Evolutionary conservation across 1,140 invertebrate species (phyloP).

Genomic region (Aphis craccivora): DNA sequence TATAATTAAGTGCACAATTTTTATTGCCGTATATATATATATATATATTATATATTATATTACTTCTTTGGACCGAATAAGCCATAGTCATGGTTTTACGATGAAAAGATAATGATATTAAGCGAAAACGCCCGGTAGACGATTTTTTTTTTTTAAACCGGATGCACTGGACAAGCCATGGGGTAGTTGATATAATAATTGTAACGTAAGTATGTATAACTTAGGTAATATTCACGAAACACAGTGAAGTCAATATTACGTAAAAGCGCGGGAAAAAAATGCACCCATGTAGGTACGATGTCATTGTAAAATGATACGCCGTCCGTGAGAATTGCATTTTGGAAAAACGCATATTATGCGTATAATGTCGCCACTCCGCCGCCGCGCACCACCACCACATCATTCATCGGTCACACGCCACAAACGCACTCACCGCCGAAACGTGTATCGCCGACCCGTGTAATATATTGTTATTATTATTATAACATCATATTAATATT

Average conservation of each 20-base stretch:
- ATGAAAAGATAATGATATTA: neutral
- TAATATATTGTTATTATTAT: neutral
- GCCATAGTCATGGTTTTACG: neutral
- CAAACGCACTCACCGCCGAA: neutral
- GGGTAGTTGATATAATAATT: neutral
- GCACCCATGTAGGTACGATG: neutral
- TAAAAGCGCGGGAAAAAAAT: neutral
- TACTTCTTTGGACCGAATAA: neutral
- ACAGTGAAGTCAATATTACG: neutral
- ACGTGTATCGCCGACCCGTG: neutral
- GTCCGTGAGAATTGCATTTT: neutral
- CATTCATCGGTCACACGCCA: neutral
- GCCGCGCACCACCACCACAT: neutral
- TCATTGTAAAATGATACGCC: neutral
- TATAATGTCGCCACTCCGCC: neutral
- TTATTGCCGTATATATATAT: too few relatives aligned
- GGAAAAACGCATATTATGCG: neutral
- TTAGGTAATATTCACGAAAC: neutral
- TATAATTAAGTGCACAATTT: too few relatives aligned
- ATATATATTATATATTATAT: neutral
- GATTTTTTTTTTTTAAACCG: neutral
- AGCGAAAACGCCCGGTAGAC: neutral
- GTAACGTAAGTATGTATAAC: neutral
- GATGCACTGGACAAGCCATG: neutral
- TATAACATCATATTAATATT: neutral